Evolutionary conservation across 2,113 vertebrate species (phyloP).

Genomic region (Cavia aperea): DNA sequence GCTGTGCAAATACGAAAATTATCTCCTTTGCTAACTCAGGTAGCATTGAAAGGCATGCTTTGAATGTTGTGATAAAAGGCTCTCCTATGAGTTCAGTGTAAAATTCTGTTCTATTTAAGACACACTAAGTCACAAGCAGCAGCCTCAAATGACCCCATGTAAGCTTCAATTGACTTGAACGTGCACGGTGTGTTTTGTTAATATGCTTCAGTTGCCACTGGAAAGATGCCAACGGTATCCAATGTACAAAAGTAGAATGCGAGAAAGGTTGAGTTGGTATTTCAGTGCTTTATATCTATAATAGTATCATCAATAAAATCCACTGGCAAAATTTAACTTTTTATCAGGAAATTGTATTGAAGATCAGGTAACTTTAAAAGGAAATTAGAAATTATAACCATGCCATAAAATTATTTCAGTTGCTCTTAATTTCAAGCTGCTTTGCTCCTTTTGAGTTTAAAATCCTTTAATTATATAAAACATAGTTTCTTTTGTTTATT

Average conservation of each 20-base stretch:
- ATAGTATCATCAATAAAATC: background rate
- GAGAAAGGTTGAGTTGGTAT: background rate
- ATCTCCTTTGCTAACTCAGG: background rate
- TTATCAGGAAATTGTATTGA: conserved; percentile 31
- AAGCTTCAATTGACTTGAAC: background rate
- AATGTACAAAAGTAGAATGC: background rate
- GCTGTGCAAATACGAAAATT: background rate
- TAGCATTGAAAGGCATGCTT: background rate
- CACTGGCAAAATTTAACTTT: background rate
- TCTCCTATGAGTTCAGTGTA: background rate
- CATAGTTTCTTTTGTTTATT: background rate
- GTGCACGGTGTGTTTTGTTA: background rate
- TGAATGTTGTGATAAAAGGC: background rate
- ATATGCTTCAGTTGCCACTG: background rate
- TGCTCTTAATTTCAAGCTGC: background rate
- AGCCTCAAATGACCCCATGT: background rate
- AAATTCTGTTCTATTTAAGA: background rate
- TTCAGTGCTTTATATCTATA: background rate
- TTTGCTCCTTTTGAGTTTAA: background rate
- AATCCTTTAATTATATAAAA: background rate
- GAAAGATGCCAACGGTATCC: rapidly evolving
- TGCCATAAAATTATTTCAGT: background rate
- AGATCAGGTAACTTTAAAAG: background rate
- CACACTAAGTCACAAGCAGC: background rate
- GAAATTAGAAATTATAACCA: background rate